Conservation (phyloP, 1,140 invertebrate species). For the Drosophila seguyi region DNA sequence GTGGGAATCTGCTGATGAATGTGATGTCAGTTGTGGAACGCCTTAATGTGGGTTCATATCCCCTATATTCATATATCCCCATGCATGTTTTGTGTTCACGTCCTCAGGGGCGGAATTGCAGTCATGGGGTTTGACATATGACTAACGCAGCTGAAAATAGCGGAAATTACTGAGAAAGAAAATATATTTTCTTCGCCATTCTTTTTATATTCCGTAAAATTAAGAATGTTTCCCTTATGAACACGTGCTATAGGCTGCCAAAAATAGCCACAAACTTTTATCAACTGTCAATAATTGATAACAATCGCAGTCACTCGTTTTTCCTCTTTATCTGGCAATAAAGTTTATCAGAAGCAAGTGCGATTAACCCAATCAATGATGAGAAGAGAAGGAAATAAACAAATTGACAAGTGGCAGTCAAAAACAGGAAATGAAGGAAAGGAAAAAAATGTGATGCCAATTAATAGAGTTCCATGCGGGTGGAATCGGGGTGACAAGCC, state of each 20-base stretch:
- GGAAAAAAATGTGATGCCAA: slow-evolving; percentile 16
- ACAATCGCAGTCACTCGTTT: slow-evolving; percentile 4
- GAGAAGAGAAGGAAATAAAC: slow-evolving; percentile 16
- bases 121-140: slow-evolving; percentile 6
- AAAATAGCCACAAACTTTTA: slow-evolving; percentile 25
- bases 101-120: slow-evolving; percentile 20
- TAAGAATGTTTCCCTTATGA: background rate
- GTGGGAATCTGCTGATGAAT: slow-evolving; percentile 39
- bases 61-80: background rate
- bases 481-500: background rate
- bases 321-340: slow-evolving; percentile 3
- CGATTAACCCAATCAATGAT: slow-evolving; percentile 35
- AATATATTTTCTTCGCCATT: background rate
- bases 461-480: slow-evolving; percentile 17
- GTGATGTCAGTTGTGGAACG: slow-evolving; percentile 16
- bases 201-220: background rate
- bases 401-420: slow-evolving; percentile 43
- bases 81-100: background rate
- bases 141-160: background rate
- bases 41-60: slow-evolving; percentile 7
- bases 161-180: background rate
- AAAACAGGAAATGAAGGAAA: slow-evolving; percentile 42
- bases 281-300: slow-evolving; percentile 26
- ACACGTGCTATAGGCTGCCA: background rate
- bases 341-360: slow-evolving; percentile 33